A percentile compares a stretch with the other conserved stretches of the same genome.
phyloP scores from a whole-genome alignment of 1,140 invertebrate genomes.

The Odontomachus brunneus region DNA sequence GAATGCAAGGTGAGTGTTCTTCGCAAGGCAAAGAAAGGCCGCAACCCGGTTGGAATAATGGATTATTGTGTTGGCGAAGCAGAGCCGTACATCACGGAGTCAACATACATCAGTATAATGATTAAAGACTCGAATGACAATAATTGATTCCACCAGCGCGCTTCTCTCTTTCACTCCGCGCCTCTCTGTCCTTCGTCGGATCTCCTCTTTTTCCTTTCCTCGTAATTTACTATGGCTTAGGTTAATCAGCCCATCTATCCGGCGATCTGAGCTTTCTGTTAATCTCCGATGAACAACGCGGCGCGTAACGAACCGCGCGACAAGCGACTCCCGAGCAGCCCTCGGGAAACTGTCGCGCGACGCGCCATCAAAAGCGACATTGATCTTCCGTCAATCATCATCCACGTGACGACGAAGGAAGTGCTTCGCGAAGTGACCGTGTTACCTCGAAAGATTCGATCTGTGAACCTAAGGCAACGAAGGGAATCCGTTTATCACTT shows the following conservation, averaged over 20 bases:
- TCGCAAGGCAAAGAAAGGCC: slow-evolving; percentile 53
- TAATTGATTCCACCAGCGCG: slow-evolving; percentile 82
- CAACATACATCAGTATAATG: slow-evolving; percentile 80
- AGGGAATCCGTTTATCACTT: slow-evolving; percentile 30
- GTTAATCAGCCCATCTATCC: not conserved
- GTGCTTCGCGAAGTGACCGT: too few species aligned
- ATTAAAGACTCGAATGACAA: slow-evolving; percentile 82
- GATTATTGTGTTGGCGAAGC: slow-evolving; percentile 81
- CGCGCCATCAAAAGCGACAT: too few species aligned
- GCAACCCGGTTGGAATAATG: slow-evolving; percentile 73
- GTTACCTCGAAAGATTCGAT: too few species aligned
- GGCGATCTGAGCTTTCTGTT: slow-evolving; percentile 13
- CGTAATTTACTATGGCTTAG: slow-evolving; percentile 7
- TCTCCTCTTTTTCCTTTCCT: not conserved
- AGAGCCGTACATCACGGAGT: slow-evolving; percentile 81
- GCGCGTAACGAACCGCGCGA: not conserved
- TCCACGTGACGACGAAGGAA: too few species aligned
- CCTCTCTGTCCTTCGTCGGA: not conserved
- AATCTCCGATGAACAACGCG: slow-evolving; percentile 13
- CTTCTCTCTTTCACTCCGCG: not conserved
- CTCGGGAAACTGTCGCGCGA: too few species aligned
- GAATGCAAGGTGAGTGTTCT: slow-evolving; percentile 57
- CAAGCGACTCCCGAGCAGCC: not conserved
- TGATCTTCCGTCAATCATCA: too few species aligned
- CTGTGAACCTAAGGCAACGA: too few species aligned